A percentile compares a stretch with the other conserved stretches of the same genome.
These are phyloP conservation scores for Hipparchia sbordonii DNA, from an alignment of 2,888 invertebrate genomes.

Conservation along the genomic window DNA sequence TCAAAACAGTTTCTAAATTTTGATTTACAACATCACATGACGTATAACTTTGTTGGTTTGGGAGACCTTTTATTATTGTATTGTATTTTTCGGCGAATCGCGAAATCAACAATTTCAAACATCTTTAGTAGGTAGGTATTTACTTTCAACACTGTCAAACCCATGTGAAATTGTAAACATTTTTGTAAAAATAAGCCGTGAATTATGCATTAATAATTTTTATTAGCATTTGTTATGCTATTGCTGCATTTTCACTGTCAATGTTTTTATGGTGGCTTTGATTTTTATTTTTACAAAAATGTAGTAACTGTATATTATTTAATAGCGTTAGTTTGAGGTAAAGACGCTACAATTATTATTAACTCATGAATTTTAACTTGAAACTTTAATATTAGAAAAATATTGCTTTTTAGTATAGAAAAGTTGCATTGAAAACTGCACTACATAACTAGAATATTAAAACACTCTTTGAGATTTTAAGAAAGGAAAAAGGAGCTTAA, in stretches of 20 bases:
- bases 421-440: conserved; percentile 60
- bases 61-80: background rate
- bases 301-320: background rate
- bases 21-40: background rate
- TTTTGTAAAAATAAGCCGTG: conserved; percentile 31
- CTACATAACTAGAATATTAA: conserved; percentile 33
- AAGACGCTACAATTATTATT: conserved; percentile 39
- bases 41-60: background rate
- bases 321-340: conserved; percentile 31
- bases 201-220: conserved; percentile 25
- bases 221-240: conserved; percentile 47
- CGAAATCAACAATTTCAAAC: too few species aligned
- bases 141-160: background rate
- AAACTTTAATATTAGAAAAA: conserved; percentile 65
- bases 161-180: background rate
- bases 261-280: background rate
- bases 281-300: conserved; percentile 30
- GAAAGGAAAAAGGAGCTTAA: conserved; percentile 21
- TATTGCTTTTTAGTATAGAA: conserved; percentile 68
- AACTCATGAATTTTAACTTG: conserved; percentile 33
- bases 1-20: conserved; percentile 55
- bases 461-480: conserved; percentile 20
- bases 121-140: background rate
- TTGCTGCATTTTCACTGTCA: background rate
- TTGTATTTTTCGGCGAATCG: too few species aligned